These are phyloP conservation scores for Polylopha cassiicola DNA, from an alignment of 2,888 invertebrate species.

Conservation along the genomic window DNA sequence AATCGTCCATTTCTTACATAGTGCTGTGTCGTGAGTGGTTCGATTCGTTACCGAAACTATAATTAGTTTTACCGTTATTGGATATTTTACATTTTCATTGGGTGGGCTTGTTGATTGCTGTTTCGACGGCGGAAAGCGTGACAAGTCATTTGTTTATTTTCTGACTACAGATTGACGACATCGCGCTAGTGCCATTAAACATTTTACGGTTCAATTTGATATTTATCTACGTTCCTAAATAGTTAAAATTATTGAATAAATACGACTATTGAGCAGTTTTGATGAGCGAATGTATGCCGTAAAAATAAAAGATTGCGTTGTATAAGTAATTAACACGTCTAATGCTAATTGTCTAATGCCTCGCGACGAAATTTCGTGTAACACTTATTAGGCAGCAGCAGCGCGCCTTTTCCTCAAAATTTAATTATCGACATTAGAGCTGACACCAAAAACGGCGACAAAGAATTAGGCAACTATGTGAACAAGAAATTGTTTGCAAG, in stretches of 20 bases:
- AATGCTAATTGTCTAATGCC: slow-evolving; percentile 62
- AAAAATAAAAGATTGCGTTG: slow-evolving; percentile 28
- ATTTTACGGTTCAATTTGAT: slow-evolving; percentile 21
- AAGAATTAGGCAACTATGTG: slow-evolving; percentile 44
- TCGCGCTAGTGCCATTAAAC: slow-evolving; percentile 19
- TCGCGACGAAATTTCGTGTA: slow-evolving; percentile 65
- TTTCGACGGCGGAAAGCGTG: slow-evolving; percentile 48
- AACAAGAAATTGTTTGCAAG: slow-evolving; percentile 51
- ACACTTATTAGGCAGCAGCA: slow-evolving; percentile 60
- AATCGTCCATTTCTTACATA: slow-evolving; percentile 45
- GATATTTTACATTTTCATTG: slow-evolving; percentile 58
- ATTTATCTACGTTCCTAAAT: slow-evolving; percentile 16
- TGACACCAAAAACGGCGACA: slow-evolving; percentile 59
- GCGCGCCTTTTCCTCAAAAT: slow-evolving; percentile 62
- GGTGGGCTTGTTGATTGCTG: slow-evolving; percentile 44
- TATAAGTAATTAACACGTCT: slow-evolving; percentile 67
- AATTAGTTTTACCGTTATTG: slow-evolving; percentile 69
- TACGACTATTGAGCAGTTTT: too few species aligned
- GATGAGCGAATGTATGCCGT: slow-evolving; percentile 47
- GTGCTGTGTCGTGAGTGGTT: slow-evolving; percentile 58
- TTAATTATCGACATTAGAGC: slow-evolving; percentile 69
- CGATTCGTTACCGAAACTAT: slow-evolving; percentile 64
- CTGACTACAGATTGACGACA: slow-evolving; percentile 21
- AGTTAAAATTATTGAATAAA: slow-evolving; percentile 1
- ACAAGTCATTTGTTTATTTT: slow-evolving; percentile 55